Base-by-base conservation (phyloP, 2,888 invertebrate species). In the Machimus rusticus region DNA sequence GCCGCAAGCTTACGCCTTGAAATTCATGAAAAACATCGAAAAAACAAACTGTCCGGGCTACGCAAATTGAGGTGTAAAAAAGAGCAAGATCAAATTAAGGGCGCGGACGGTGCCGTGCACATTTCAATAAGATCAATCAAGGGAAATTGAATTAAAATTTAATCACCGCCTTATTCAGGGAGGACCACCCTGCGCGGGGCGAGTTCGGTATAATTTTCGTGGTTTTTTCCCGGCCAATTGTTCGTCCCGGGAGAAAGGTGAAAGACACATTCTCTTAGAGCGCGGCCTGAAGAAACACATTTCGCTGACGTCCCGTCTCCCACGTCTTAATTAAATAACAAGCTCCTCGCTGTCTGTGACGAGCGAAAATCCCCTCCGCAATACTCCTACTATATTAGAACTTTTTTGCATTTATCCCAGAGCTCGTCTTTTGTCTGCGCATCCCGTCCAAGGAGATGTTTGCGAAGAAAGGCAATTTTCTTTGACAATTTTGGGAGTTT, bases 61-160 rank as follows among this genome's bases (percentile, higher is more conserved):
- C 46, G 74, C 28, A 85, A 74, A 85, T 74, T 85, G 46, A 28
- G 74, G 85, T 85, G 85, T 74, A 74, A 74, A 85, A 74, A 85
- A 82, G 37, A 16, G 12, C 34, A 37, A 31, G 34, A 85, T 74
- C 28, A 85, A 74, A 85, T 85, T 74, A 46, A 43, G 74, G 74
- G 43, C 8, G 46, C 37, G 51, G 39, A 46, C 46, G 74, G 57
- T 19, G n/a, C 34, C 16, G 39, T 37, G 51, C 28, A 82, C 55
- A 76, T 77, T 87, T 86, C 82, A 81, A 86, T 86, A 87, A 87
- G 88, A 88, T 88, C 88, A 88, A 88, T 88, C 88, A 87, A 78
- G 81, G 78, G 74, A 87, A 88, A 88, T 88, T 87, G 78, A 88
- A 87, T 88, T 88, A 88, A 88, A 88, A 87, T 87, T 88, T 88